These are phyloP conservation scores for Anastrepha obliqua DNA, from an alignment of 1,140 invertebrate species.

Conservation along the genomic window DNA sequence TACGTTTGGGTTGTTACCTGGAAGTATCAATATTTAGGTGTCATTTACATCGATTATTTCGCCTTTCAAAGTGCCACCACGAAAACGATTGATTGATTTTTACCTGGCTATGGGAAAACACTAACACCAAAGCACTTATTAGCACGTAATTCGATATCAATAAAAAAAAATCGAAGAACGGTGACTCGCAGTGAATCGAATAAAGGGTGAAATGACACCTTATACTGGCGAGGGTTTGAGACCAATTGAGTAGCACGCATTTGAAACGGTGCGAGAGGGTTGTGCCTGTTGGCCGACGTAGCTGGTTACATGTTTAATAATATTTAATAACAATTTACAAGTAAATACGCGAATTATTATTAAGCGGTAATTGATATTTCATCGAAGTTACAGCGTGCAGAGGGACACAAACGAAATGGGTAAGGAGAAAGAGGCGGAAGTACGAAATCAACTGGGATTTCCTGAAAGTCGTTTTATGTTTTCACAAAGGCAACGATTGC, in stretches of 20 bases:
- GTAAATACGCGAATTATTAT: constrained; percentile 54
- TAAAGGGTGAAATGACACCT: constrained; percentile 35
- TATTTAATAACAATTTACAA: constrained; percentile 54
- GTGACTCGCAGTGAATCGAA: background rate
- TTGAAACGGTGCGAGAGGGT: background rate
- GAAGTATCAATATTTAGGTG: background rate
- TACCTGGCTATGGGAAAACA: background rate
- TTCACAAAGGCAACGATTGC: background rate
- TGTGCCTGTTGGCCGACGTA: background rate
- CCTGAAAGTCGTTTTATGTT: background rate
- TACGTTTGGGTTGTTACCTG: background rate
- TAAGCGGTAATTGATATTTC: constrained; percentile 47
- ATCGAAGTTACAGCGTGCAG: background rate
- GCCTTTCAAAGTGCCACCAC: constrained; percentile 3
- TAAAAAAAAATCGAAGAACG: constrained; percentile 20
- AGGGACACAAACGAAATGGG: background rate
- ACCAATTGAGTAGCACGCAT: background rate
- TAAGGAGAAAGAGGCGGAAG: background rate
- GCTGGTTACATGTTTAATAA: constrained; percentile 14
- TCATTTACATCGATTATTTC: constrained; percentile 44
- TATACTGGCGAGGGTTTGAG: background rate
- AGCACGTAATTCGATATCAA: constrained; percentile 49
- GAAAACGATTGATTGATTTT: constrained; percentile 44
- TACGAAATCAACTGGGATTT: background rate
- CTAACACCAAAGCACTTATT: background rate